These are phyloP conservation scores for Spheniscus humboldti DNA, from an alignment of 2,797 vertebrate species.

Conservation along the genomic window DNA sequence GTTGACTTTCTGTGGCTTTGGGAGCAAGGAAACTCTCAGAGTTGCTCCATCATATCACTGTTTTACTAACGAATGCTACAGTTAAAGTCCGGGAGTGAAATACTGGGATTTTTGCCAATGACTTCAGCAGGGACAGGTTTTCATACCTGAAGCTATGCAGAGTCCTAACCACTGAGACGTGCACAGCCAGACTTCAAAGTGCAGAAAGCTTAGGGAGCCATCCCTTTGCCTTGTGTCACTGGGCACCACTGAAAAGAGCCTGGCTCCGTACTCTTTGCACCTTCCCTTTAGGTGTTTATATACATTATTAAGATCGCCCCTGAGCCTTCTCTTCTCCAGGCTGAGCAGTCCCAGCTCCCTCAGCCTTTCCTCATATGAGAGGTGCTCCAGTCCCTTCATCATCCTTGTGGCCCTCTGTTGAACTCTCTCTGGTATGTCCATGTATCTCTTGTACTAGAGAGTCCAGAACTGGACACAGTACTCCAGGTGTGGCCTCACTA, in stretches of 20 bases:
- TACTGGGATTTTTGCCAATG: background rate
- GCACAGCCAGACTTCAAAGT: background rate
- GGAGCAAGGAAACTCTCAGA: background rate
- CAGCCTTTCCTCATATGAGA: background rate
- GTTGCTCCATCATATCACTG: background rate
- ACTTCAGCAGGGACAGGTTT: background rate
- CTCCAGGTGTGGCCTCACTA: background rate
- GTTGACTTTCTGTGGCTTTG: background rate
- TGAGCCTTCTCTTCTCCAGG: background rate
- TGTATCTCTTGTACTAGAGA: background rate
- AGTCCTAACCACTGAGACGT: background rate
- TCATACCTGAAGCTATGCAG: background rate
- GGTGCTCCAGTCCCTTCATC: background rate
- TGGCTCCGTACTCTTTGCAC: background rate
- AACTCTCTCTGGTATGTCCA: background rate
- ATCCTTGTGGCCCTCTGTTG: background rate
- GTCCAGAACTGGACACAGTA: background rate
- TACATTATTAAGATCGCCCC: background rate
- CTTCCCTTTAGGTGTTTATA: background rate
- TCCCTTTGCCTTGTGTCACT: background rate
- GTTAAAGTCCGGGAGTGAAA: background rate
- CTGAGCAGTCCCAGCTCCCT: background rate
- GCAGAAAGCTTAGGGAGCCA: background rate
- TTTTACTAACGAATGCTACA: background rate
- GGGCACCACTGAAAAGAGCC: background rate